phyloP scores from a whole-genome alignment of 1,140 invertebrate genomes.

The Agrypnia vestita region DNA sequence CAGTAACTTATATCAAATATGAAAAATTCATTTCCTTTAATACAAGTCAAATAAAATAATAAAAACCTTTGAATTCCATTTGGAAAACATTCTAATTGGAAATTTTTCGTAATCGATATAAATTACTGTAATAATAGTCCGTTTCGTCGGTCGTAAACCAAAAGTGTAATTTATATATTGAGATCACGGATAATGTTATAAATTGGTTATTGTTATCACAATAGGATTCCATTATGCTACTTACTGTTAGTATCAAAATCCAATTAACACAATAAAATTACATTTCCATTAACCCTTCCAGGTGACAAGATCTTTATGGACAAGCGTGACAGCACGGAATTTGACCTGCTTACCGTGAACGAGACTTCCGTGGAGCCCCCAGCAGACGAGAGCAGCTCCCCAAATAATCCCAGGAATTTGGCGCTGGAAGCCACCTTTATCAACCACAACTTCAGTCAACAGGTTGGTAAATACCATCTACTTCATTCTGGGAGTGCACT shows the following conservation, averaged over 20 bases:
- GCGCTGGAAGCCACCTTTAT: conserved; percentile 99
- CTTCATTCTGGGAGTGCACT: too few relatives aligned
- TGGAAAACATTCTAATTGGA: too few relatives aligned
- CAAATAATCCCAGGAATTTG: conserved; percentile 96
- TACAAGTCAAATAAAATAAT: too few relatives aligned
- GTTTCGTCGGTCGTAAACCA: too few relatives aligned
- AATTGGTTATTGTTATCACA: too few relatives aligned
- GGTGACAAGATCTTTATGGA: conserved; percentile 98
- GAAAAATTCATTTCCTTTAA: too few relatives aligned
- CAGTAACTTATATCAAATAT: too few relatives aligned
- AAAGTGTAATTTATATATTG: too few relatives aligned
- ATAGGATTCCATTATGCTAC: neutral
- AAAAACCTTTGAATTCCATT: too few relatives aligned
- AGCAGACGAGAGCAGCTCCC: conserved; percentile 93
- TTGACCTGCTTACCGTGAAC: conserved; percentile 97
- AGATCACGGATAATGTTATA: too few relatives aligned
- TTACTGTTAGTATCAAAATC: neutral
- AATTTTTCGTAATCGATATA: too few relatives aligned
- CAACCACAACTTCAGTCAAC: conserved; percentile 99
- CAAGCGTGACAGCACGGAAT: conserved; percentile 98
- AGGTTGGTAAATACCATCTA: conserved; percentile 75
- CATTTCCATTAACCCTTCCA: conserved; percentile 57
- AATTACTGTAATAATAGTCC: too few relatives aligned
- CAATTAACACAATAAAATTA: neutral
- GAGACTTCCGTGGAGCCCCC: conserved; percentile 99